A percentile compares a stretch with the other conserved stretches of the same genome.
phyloP scores from a whole-genome alignment of 2,113 vertebrate species.

The Sus scrofa region DNA sequence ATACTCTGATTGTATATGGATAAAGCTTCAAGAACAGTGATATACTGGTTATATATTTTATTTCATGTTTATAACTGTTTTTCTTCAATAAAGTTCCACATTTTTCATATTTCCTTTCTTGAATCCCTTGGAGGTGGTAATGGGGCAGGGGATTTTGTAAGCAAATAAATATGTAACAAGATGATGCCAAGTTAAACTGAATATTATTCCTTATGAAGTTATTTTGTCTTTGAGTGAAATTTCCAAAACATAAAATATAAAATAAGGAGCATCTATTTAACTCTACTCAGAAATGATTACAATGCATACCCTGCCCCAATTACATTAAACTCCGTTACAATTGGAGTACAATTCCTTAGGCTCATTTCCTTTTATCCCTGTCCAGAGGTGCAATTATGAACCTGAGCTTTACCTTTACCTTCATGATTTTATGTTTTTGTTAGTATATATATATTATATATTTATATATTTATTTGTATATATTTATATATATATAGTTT shows the following conservation, averaged over 20 bases:
- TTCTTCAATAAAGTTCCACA: background rate
- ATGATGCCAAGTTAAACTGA: background rate
- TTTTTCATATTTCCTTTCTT: background rate
- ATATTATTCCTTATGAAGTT: background rate
- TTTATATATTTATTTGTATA: background rate
- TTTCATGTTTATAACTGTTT: background rate
- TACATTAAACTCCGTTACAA: background rate
- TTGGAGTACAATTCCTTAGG: background rate
- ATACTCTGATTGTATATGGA: background rate
- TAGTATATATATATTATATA: background rate
- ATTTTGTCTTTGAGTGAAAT: constrained; percentile 20
- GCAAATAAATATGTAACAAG: constrained; percentile 71
- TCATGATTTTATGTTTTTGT: background rate
- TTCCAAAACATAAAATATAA: background rate
- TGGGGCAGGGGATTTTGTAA: constrained; percentile 40
- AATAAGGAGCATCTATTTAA: background rate
- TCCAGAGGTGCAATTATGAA: background rate
- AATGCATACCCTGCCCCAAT: background rate
- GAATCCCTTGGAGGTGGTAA: background rate
- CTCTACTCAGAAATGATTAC: background rate
- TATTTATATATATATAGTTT: background rate
- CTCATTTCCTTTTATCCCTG: background rate
- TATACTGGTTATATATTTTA: background rate
- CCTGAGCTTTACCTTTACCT: background rate
- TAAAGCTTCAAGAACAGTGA: background rate